Conservation (phyloP, 1,140 invertebrate genomes). For the Leptoteleia sp. region DNA sequence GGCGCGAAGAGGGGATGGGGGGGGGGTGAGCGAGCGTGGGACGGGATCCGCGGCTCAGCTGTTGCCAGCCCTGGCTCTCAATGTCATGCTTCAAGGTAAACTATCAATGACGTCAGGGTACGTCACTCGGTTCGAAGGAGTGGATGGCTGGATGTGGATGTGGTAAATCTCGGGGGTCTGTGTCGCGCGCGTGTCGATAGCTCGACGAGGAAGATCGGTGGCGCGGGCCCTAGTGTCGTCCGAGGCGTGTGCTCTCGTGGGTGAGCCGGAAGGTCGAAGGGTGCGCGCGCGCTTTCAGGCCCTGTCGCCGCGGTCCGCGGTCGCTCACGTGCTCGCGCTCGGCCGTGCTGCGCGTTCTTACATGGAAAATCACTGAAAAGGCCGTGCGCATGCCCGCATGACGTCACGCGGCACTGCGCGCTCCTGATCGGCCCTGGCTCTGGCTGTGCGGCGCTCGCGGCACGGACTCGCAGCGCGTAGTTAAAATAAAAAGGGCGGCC, state of each 20-base stretch:
- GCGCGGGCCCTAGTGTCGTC: not conserved
- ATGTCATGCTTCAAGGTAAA: conserved; percentile 82
- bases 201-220: conserved; percentile 1
- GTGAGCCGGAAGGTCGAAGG: not conserved
- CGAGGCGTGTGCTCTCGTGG: not conserved
- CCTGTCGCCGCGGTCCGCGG: conserved; percentile 57
- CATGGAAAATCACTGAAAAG: conserved; percentile 81
- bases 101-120: conserved; percentile 81
- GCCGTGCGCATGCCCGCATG: conserved; percentile 78
- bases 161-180: conserved; percentile 71
- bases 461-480: conserved; percentile 20
- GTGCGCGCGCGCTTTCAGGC: not conserved
- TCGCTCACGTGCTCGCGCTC: conserved; percentile 73
- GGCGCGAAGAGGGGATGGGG: too few relatives aligned
- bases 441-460: conserved; percentile 27
- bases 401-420: conserved; percentile 80
- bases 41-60: not conserved
- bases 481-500: conserved; percentile 26
- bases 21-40: too few relatives aligned
- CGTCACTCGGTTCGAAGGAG: conserved; percentile 81
- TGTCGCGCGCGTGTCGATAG: conserved; percentile 56
- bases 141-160: conserved; percentile 76
- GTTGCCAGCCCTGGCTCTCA: conserved; percentile 77
- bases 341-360: conserved; percentile 63
- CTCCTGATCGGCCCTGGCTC: conserved; percentile 71